Base-by-base conservation (phyloP, 2,888 invertebrate genomes). In the Graphium colonna region DNA sequence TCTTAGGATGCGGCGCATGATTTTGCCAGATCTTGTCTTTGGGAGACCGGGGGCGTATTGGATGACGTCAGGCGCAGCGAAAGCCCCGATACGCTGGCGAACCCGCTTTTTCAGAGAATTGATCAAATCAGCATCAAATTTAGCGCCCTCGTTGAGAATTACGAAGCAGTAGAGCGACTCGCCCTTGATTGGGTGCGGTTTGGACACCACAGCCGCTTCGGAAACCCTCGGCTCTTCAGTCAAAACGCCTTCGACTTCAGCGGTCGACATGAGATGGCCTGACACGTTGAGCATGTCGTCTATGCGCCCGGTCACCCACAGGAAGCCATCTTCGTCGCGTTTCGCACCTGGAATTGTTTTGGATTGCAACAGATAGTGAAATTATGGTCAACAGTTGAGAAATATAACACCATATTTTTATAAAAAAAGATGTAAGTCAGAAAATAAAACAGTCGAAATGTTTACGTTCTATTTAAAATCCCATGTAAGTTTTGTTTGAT, bases 231-330 rank as follows among this genome's bases (percentile, higher is more conserved):
- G 82, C 73, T 96, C 95, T 75, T 95, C 95, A 0, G 95, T 93
- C 12, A 96, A 90, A 16, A 95, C 95, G 10, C 95, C 93, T 78
- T 96, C 96, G 0, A 96, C 95, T 90, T 99, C 98, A 0, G 99
- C 96, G 0, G 99, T 99, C 57, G 98, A 98, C 93, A 99, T 95
- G 51, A 99, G 91, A 83, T 99, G 99, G 0, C 99, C 99, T 1
- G 98, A 98, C 7, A 99, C 98, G 82, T 99, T 99, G 63, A 99
- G 90, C 97, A 99, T 98, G 79, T 99, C 99, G 78, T 99, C 99
- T 36, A 98, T 96, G 55, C 98, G 94, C 0, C 98, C 98, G 0
- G 98, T 98, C 56, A 99, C 95, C 98, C 98, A 98, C 52, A 97
- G 87, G 79, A 97, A 98, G 0, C 98, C 98, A 77, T 99, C 98